phyloP scores from a whole-genome alignment of 2,113 vertebrate genomes.

The Microtus oregoni region DNA sequence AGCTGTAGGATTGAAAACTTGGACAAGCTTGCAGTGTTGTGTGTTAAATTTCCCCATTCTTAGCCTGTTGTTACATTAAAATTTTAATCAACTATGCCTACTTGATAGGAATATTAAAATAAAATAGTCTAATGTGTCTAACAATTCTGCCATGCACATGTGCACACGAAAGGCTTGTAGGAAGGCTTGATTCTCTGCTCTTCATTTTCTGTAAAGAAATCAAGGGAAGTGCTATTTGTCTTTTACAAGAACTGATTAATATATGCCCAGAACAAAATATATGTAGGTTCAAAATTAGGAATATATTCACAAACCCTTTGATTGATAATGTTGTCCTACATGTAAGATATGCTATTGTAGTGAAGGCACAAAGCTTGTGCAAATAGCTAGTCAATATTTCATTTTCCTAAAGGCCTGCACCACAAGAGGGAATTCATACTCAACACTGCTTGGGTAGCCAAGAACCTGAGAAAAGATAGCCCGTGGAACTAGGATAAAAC shows the following conservation, averaged over 20 bases:
- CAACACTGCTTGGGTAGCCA: background rate
- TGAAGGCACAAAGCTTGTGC: background rate
- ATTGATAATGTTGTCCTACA: background rate
- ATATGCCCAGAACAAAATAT: background rate
- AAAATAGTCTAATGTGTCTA: slow-evolving; percentile 6
- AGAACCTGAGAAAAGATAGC: background rate
- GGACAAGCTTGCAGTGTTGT: background rate
- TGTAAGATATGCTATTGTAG: background rate
- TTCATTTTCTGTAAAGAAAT: slow-evolving; percentile 45
- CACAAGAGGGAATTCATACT: background rate
- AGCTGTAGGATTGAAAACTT: slow-evolving; percentile 47
- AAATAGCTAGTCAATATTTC: background rate
- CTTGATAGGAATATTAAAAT: background rate
- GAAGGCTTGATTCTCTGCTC: background rate
- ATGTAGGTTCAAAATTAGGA: background rate
- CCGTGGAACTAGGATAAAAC: background rate
- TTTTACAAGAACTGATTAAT: background rate
- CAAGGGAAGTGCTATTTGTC: background rate
- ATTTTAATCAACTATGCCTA: background rate
- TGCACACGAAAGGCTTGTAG: background rate
- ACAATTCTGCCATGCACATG: background rate
- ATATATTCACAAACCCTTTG: background rate
- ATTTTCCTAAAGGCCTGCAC: background rate
- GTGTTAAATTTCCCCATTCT: background rate
- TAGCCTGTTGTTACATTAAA: background rate